Conservation (phyloP, 2,888 invertebrate genomes). For the Rotaria macrura region DNA sequence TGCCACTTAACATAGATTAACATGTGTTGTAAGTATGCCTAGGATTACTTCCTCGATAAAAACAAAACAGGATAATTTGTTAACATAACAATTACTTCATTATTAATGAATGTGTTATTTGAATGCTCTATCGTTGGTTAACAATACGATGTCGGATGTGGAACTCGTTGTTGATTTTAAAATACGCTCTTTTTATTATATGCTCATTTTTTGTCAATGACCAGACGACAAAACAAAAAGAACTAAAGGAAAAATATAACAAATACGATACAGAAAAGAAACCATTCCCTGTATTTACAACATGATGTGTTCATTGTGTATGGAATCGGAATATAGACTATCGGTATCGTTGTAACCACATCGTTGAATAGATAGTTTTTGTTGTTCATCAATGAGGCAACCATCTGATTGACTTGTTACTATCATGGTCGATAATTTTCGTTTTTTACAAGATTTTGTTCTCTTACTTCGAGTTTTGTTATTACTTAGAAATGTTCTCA, state of each 20-base stretch:
- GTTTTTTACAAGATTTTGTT: not conserved
- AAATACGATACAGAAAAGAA: not conserved
- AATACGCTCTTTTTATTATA: too few relatives aligned
- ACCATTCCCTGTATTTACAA: not conserved
- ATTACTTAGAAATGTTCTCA: not conserved
- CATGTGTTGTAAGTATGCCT: too few relatives aligned
- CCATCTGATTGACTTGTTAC: not conserved
- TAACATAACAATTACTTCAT: too few relatives aligned
- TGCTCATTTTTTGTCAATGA: too few relatives aligned
- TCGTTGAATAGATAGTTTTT: not conserved
- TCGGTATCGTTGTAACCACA: not conserved
- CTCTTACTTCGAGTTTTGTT: not conserved
- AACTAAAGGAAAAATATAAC: not conserved
- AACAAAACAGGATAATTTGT: too few relatives aligned
- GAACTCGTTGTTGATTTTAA: too few relatives aligned
- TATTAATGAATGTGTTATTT: too few relatives aligned
- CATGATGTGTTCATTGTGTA: not conserved
- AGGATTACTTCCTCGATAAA: too few relatives aligned
- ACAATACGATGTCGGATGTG: too few relatives aligned
- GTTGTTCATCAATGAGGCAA: not conserved
- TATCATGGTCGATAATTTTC: not conserved
- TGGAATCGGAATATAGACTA: not conserved
- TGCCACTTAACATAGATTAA: too few relatives aligned
- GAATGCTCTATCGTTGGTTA: too few relatives aligned
- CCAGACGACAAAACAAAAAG: not conserved